Evolutionary conservation across 2,113 vertebrate species (phyloP), one percentile per base, ranked within the genome.

Genomic region (Eudyptes chrysolophus): DNA sequence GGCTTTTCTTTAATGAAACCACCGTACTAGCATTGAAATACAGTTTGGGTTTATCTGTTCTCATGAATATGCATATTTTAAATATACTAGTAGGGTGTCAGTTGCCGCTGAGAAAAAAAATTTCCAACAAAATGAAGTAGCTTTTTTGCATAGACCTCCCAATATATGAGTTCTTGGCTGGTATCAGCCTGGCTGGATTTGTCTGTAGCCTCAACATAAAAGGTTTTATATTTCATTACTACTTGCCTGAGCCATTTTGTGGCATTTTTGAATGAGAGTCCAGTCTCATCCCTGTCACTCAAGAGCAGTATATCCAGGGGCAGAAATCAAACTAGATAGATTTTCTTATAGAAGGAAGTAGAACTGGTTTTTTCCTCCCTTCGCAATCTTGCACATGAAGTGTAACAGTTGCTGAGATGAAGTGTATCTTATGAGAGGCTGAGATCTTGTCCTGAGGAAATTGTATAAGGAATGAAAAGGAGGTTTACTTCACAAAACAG

Each of bases 371-470:
- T 65, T 9, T 20, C 3, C 60, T 29, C 29, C 16, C 52, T 96
- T 96, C 14, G 5, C 66, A 79, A 27, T 49, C 49, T 60, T 75
- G 22, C 14, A 10, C 55, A 10, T 55, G 49, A 68, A 89, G 80
- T 71, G 5, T 84, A 96, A 89, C 22, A 78, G 68, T 91, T 89
- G 54, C 71, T 80, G 74, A 88, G 89, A 95, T 82, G 62, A 96
- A 90, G 24, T 70, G 12, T 78, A 16, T 55, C 52, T 92, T 66
- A 69, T 65, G 72, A 90, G 68, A 85, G 49, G 54, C 24, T 71
- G 66, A 86, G 61, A 70, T 92, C 90, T 92, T 74, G 84, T 96
- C 93, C 91, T 92, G 72, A 92, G 80, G 60, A 97, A 98, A 95
- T 78, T 54, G 38, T 32, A 81, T 42, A 76, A 72, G 3, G 48